Evolutionary conservation across 2,888 invertebrate genomes (phyloP), one percentile per base, ranked within the genome.

Genomic region (Lepidonotus clava): DNA sequence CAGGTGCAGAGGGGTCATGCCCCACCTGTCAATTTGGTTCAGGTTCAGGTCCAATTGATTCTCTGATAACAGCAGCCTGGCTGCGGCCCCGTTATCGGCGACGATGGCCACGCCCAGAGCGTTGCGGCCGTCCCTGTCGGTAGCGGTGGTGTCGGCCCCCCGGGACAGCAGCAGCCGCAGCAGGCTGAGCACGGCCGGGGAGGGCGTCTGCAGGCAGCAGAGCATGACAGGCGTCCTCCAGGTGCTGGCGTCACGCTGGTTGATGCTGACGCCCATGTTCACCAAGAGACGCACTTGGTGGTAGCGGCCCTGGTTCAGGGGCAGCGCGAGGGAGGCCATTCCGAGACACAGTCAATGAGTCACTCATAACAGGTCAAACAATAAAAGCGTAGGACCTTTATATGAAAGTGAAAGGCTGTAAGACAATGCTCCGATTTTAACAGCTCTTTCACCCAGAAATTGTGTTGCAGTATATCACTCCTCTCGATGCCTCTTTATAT

Each of bases 41-140:
- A 80, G 51, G 51, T 80, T 18, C 18, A 80, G 5, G 34, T 80
- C 80, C 1, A 46, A 46, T 11, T 46, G 46, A 32, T 32, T 32
- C 80, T 80, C 51, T 41, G 80, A 41, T 46, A 80, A 32, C 18
- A 80, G 28, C 28, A 80, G 28, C 2, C 51, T 28, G 46, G 46
- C 41, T 1, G 80, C 46, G n/a, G 28, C 41, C 5, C 11, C 28
- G 18, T 80, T 80, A 24, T 80, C 51, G n/a, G 46, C 24, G 11
- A 80, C 24, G 8, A 80, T 32, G 28, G 80, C 41, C 5, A 80
- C 28, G 21, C 51, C 28, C 11, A 80, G 32, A 21, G 34, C 46
- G 46, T 80, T 80, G n/a, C 80, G n/a, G 46, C 80, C 80, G 28
- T 80, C 80, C 46, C 51, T 46, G 46, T 80, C 46, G 28, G 80